Percentiles rank a stretch among this genome's conserved stretches.
Evolutionary conservation across 2,113 vertebrate genomes (phyloP).

Genomic region (Hystrix cristata): DNA sequence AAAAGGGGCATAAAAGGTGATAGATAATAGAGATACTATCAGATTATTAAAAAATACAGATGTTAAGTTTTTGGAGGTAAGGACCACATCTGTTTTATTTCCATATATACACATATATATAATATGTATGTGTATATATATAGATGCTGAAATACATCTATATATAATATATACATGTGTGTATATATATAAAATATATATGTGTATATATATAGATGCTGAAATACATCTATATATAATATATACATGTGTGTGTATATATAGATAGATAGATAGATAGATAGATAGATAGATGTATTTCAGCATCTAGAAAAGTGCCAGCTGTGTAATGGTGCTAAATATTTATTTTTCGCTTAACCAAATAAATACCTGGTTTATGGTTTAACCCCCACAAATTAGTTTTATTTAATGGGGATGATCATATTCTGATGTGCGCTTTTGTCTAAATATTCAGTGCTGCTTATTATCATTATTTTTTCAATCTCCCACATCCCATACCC

Average conservation of each 20-base stretch:
- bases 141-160: too few relatives aligned
- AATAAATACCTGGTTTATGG: neutral
- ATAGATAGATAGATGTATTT: too few relatives aligned
- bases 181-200: neutral
- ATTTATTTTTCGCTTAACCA: constrained; percentile 42
- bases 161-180: too few relatives aligned
- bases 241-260: too few relatives aligned
- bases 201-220: too few relatives aligned
- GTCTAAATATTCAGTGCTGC: neutral
- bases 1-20: neutral
- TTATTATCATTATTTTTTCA: neutral
- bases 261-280: too few relatives aligned
- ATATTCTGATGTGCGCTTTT: neutral
- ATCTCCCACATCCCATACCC: neutral
- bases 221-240: too few relatives aligned
- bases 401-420: neutral
- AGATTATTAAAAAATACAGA: neutral
- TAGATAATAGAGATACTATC: neutral
- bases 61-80: neutral
- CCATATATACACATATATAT: neutral
- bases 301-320: neutral
- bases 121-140: too few relatives aligned
- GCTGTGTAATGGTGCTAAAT: neutral
- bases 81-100: neutral
- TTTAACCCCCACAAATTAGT: neutral